Base-by-base conservation (phyloP, 92 coral and sea anemone genomes). In the Actinernus sp. region DNA sequence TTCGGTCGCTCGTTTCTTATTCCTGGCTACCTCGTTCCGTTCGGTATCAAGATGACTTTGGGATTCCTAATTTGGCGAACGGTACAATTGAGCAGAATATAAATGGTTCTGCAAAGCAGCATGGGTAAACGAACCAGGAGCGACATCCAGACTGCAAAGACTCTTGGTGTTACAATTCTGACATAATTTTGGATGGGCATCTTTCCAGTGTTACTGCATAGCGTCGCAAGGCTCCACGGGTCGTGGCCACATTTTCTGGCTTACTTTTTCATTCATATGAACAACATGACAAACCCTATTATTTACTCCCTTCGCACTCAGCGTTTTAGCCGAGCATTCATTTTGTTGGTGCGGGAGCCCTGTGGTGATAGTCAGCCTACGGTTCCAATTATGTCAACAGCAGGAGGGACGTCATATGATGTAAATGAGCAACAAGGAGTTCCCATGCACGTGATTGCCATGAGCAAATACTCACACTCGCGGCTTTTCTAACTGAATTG, bases 271-370 rank as follows among this genome's bases (percentile, higher is more conserved):
- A 31, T 68, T 5, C 87, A 86, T 32, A 51, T 89, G 73, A 89
- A 86, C 83, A 81, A 92, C 68, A 81, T 86, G 96, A 75, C 81
- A 3, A 90, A 90, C 41, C 96, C 96, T 3, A 56, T 89, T 2
- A 89, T 89, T 28, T 89, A 85, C 58, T 86, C 96, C 16, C 73
- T 89, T 17, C 61, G 91, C 49, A 71, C 89, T 39, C 79, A 61
- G 33, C 68, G 96, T 50, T 90, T 86, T 29, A 62, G 88, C 13
- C 26, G 25, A 12, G 88, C 92, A 14, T 48, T 86, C 18, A 22
- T 39, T 44, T 47, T 63, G 32, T 46, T 86, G 0, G 19, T 74
- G 22, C 74, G 75, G 63, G 75, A 81, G 24, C 83, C 84, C 52
- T 74, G 64, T 41, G 84, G 88, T 17, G 32, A 39, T 5, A 62